A percentile compares a stretch with the other conserved stretches of the same genome.
Evolutionary conservation across 2,797 vertebrate genomes (phyloP).

Genomic region (Cynodonichthys magdalenae): DNA sequence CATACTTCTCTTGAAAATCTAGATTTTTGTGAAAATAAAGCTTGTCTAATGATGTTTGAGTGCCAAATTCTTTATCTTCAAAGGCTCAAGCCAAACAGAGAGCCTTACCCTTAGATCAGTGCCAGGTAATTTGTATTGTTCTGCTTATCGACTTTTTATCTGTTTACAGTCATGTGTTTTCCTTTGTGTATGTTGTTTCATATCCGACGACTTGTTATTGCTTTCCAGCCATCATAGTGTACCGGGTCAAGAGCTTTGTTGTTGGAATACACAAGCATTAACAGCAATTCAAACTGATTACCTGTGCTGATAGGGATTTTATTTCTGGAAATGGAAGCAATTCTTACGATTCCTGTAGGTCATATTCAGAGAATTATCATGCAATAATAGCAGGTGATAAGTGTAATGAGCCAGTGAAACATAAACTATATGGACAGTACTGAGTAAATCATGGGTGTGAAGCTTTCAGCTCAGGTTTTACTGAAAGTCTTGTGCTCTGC

Average conservation of each 20-base stretch:
- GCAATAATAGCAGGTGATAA: background rate
- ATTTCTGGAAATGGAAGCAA: slow-evolving; percentile 22
- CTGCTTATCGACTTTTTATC: slow-evolving; percentile 57
- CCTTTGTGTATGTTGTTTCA: slow-evolving; percentile 53
- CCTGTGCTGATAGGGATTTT: slow-evolving; percentile 46
- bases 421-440: background rate
- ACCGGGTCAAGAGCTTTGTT: slow-evolving; percentile 57
- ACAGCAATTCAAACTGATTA: slow-evolving; percentile 58
- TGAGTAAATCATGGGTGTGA: background rate
- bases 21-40: background rate
- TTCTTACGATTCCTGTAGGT: slow-evolving; percentile 25
- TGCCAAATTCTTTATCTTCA: slow-evolving; percentile 14
- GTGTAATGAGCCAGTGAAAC: slow-evolving; percentile 1
- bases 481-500: background rate
- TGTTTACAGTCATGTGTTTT: slow-evolving; percentile 66
- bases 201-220: slow-evolving; percentile 66
- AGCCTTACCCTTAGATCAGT: slow-evolving; percentile 11
- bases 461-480: background rate
- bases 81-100: slow-evolving; percentile 44
- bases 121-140: slow-evolving; percentile 66
- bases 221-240: slow-evolving; percentile 63
- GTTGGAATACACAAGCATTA: slow-evolving; percentile 55
- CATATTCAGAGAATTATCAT: background rate
- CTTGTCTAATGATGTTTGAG: slow-evolving; percentile 26
- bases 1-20: slow-evolving; percentile 16